Evolutionary conservation across 2,113 vertebrate genomes (phyloP).

Genomic region (Cairina moschata): DNA sequence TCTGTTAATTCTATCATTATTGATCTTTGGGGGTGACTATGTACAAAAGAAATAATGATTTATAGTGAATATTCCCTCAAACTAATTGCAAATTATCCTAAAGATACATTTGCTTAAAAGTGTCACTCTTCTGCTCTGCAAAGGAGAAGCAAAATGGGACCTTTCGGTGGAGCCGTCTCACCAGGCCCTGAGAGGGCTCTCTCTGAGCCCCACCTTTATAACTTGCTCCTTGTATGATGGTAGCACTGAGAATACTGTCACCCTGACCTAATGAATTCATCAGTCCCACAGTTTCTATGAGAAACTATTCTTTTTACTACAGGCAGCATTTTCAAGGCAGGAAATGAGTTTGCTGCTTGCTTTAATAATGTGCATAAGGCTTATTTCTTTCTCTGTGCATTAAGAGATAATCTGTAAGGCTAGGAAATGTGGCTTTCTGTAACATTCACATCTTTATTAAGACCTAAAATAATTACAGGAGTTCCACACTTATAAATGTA

Average conservation of each 20-base stretch:
- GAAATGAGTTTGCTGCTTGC: not conserved
- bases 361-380: not conserved
- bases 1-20: conserved; percentile 22
- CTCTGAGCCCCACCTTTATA: conserved; percentile 36
- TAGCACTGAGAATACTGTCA: not conserved
- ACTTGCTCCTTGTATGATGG: conserved; percentile 29
- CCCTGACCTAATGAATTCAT: conserved; percentile 19
- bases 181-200: not conserved
- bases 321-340: conserved; percentile 19
- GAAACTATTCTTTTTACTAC: conserved; percentile 30
- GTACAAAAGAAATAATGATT: conserved; percentile 20
- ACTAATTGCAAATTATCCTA: not conserved
- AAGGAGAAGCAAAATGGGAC: not conserved
- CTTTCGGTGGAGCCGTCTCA: not conserved
- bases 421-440: not conserved
- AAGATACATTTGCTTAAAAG: conserved; percentile 17
- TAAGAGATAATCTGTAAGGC: not conserved
- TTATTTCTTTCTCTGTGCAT: conserved; percentile 13
- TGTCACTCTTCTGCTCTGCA: not conserved
- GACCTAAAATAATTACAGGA: not conserved
- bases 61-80: conserved; percentile 11
- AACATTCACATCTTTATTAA: not conserved
- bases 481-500: not conserved
- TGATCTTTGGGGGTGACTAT: conserved; percentile 23
- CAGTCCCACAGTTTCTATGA: not conserved